Percentiles rank a stretch among this genome's conserved stretches.
Evolutionary conservation across 2,888 invertebrate genomes (phyloP).

Genomic region (Melitaea athalia): DNA sequence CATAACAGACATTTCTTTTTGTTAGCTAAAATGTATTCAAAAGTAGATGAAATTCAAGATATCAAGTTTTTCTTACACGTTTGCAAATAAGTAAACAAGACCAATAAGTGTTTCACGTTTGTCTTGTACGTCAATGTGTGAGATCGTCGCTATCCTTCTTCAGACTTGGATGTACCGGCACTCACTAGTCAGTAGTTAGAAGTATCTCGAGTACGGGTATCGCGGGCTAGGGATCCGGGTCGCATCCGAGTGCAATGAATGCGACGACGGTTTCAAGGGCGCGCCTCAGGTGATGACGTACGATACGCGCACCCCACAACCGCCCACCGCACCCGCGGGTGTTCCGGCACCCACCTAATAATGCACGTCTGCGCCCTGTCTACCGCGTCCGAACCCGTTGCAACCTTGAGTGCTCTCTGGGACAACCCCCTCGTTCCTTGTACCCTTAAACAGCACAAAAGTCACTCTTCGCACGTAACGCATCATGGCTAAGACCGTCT

Average conservation of each 20-base stretch:
- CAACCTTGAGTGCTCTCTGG: conserved; percentile 75
- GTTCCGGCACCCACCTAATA: conserved; percentile 82
- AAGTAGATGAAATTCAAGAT: background rate
- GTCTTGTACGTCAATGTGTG: background rate
- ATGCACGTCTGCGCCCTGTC: conserved; percentile 82
- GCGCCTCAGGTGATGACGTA: conserved; percentile 82
- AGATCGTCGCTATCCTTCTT: conserved; percentile 1
- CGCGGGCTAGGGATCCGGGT: conserved; percentile 70
- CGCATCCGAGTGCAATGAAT: conserved; percentile 82
- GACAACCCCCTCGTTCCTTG: conserved; percentile 56
- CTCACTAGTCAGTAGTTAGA: conserved; percentile 32
- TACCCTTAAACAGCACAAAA: conserved; percentile 31
- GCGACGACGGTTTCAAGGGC: conserved; percentile 81
- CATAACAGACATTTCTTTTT: background rate
- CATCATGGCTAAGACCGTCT: background rate
- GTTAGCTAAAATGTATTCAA: background rate
- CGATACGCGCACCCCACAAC: conserved; percentile 65
- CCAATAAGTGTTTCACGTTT: background rate
- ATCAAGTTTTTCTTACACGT: background rate
- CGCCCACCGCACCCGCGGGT: conserved; percentile 69
- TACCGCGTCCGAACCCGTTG: conserved; percentile 78
- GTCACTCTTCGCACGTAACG: conserved; percentile 10
- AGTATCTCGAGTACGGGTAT: conserved; percentile 64
- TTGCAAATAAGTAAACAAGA: background rate
- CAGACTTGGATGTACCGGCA: conserved; percentile 1